Evolutionary conservation across 2,888 invertebrate genomes (phyloP).

Genomic region (Laothoe populi): DNA sequence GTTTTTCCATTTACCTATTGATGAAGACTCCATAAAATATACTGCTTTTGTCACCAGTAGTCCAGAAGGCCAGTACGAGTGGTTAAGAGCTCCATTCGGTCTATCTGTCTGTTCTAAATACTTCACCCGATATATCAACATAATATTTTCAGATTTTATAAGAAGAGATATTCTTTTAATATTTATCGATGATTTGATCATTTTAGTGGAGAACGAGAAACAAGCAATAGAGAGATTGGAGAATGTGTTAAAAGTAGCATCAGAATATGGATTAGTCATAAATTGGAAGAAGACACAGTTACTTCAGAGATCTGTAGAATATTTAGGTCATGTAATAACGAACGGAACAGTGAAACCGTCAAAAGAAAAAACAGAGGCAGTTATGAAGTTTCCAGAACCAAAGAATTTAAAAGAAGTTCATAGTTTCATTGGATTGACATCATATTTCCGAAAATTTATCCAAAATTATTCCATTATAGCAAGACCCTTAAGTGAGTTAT

Average conservation of each 20-base stretch:
- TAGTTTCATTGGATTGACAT: slow-evolving; percentile 29
- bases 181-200: slow-evolving; percentile 40
- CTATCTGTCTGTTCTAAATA: neutral
- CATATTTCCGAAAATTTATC: slow-evolving; percentile 44
- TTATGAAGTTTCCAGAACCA: slow-evolving; percentile 25
- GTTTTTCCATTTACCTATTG: too few relatives aligned
- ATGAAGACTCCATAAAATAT: too few relatives aligned
- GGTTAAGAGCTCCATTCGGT: slow-evolving; percentile 34
- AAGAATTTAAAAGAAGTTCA: slow-evolving; percentile 13
- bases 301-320: slow-evolving; percentile 26
- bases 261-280: slow-evolving; percentile 39
- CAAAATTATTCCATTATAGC: slow-evolving; percentile 41
- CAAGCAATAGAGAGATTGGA: slow-evolving; percentile 31
- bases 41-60: too few relatives aligned
- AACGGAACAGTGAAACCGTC: neutral
- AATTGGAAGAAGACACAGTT: slow-evolving; percentile 35
- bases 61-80: too few relatives aligned
- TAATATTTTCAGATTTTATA: slow-evolving; percentile 38
- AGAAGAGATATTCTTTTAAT: slow-evolving; percentile 25
- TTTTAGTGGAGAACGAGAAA: slow-evolving; percentile 33
- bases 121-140: slow-evolving; percentile 34
- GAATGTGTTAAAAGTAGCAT: slow-evolving; percentile 32
- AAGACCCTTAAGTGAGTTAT: slow-evolving; percentile 36
- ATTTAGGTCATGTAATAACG: slow-evolving; percentile 31
- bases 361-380: slow-evolving; percentile 22